A percentile compares a stretch with the other conserved stretches of the same genome.
These are phyloP conservation scores for Lissonota sp. DNA, from an alignment of 2,888 invertebrate genomes.

Conservation along the genomic window DNA sequence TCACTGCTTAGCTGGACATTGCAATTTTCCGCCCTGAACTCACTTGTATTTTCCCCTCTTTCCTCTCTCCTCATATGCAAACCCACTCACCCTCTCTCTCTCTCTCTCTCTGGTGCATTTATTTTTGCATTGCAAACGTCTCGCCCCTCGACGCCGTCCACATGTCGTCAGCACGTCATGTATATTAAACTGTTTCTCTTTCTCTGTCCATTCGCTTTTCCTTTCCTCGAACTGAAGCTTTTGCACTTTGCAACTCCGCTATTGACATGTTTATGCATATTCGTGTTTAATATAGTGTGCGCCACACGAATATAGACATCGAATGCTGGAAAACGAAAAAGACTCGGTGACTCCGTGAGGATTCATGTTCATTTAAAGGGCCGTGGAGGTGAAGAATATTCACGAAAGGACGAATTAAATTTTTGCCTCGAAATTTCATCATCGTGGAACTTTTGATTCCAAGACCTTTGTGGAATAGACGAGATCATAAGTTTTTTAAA, in stretches of 20 bases:
- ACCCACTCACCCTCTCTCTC: constrained; percentile 2
- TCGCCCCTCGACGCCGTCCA: constrained; percentile 12
- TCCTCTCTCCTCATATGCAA: constrained; percentile 30
- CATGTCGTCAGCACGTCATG: constrained; percentile 19
- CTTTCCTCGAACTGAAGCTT: constrained; percentile 46
- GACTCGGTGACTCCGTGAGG: too few species aligned
- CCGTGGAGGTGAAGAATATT: too few species aligned
- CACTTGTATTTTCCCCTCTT: neutral
- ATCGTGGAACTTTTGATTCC: too few species aligned
- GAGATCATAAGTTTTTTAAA: too few species aligned
- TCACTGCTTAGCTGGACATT: constrained; percentile 68
- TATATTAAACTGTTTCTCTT: neutral
- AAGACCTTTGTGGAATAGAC: too few species aligned
- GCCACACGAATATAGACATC: too few species aligned
- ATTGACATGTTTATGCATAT: constrained; percentile 24
- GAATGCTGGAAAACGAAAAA: too few species aligned
- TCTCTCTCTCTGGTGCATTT: neutral
- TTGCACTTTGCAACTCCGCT: constrained; percentile 44
- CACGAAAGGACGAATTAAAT: too few species aligned
- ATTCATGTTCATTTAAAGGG: too few species aligned
- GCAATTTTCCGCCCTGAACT: constrained; percentile 73
- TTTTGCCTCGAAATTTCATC: too few species aligned
- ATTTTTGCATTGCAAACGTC: neutral
- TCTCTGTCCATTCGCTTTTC: constrained; percentile 30
- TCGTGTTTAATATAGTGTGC: neutral